These are phyloP conservation scores for Mustela erminea DNA, from an alignment of 2,797 vertebrate genomes.

Conservation along the genomic window DNA sequence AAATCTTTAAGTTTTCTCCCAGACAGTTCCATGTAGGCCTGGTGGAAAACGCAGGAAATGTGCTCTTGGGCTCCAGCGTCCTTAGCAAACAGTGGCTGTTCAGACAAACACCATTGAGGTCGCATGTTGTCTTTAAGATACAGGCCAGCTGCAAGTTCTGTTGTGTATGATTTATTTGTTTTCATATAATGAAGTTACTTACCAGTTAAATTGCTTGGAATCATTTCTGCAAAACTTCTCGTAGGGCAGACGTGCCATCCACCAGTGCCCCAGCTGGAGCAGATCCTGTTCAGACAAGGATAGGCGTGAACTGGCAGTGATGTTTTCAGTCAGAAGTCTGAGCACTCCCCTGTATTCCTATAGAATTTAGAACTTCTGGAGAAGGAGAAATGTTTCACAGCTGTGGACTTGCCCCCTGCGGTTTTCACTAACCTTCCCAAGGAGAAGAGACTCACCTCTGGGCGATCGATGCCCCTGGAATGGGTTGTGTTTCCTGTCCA, in stretches of 20 bases:
- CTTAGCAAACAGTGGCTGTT: background rate
- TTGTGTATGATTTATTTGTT: background rate
- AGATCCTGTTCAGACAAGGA: background rate
- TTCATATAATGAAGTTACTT: background rate
- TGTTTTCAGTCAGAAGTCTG: background rate
- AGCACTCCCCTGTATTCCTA: background rate
- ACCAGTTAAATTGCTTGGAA: background rate
- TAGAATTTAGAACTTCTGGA: background rate
- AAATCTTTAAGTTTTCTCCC: no score
- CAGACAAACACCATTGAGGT: background rate
- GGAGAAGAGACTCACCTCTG: background rate
- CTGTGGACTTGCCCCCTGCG: background rate
- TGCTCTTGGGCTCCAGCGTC: background rate
- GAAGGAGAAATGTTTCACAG: background rate
- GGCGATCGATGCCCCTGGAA: background rate
- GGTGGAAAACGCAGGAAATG: background rate
- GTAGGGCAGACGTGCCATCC: background rate
- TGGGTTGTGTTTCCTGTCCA: background rate
- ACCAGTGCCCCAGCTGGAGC: background rate
- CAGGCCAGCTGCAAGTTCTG: background rate
- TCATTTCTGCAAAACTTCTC: background rate
- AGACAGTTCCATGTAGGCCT: background rate
- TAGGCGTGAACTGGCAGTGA: no score
- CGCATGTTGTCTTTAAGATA: background rate
- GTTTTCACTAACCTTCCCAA: background rate